These are phyloP conservation scores for Salminus brasiliensis DNA, from an alignment of 2,113 vertebrate species.

Conservation along the genomic window DNA sequence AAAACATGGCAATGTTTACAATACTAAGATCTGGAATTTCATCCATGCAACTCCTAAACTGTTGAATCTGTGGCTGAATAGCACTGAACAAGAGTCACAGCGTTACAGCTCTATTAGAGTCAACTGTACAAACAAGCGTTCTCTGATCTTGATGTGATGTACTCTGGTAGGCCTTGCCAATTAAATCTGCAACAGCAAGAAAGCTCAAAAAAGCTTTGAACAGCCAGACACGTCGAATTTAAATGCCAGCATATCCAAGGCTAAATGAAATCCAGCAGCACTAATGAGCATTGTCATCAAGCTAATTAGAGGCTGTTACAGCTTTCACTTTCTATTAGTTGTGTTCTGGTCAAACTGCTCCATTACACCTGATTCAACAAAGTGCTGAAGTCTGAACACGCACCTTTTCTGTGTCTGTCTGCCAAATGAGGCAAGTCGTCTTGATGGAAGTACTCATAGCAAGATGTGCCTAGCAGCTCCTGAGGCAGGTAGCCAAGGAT, in stretches of 20 bases:
- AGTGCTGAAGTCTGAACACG: background rate
- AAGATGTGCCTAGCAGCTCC: conserved; percentile 90
- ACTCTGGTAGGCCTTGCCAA: background rate
- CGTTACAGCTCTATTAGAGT: background rate
- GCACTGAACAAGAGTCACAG: background rate
- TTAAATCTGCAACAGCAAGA: background rate
- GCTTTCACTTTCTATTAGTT: background rate
- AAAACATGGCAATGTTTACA: too few species aligned
- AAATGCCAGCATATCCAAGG: background rate
- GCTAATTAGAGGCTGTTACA: background rate
- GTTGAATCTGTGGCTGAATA: background rate
- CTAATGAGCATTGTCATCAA: background rate
- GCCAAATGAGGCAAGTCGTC: conserved; percentile 88
- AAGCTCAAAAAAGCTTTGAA: background rate
- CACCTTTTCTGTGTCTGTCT: conserved; percentile 90
- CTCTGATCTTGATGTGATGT: background rate
- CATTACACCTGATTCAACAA: background rate
- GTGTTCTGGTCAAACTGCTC: background rate
- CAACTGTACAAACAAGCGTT: background rate
- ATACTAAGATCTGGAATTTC: background rate
- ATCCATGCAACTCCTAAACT: background rate
- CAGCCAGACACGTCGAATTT: background rate
- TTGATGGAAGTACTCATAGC: conserved; percentile 93
- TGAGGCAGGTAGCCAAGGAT: conserved; percentile 91
- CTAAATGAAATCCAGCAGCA: background rate